Evolutionary conservation across 2,113 vertebrate genomes (phyloP).

Genomic region (Oenanthe melanoleuca): DNA sequence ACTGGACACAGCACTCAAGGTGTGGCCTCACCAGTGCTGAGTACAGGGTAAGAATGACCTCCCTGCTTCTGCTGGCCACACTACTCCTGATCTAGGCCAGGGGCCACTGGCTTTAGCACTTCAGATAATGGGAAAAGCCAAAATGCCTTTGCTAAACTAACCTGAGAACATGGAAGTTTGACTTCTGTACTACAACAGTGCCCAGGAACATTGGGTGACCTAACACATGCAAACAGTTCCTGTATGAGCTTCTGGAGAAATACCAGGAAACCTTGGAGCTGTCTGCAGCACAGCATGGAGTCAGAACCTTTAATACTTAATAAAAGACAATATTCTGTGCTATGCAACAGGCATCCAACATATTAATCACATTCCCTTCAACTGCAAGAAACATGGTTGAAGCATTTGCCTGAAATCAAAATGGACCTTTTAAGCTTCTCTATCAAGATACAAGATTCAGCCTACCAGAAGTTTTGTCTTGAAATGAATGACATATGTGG

Average conservation of each 20-base stretch:
- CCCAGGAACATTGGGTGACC: neutral
- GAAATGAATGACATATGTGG: neutral
- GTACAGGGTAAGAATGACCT: neutral
- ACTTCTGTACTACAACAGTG: neutral
- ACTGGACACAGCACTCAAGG: neutral
- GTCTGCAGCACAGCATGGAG: neutral
- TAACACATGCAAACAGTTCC: neutral
- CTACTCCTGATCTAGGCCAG: accelerated
- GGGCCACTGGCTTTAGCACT: neutral
- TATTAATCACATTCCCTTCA: neutral
- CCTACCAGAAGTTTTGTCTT: neutral
- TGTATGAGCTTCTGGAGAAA: neutral
- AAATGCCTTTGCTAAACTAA: neutral
- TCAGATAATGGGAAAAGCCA: neutral
- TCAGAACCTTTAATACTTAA: neutral
- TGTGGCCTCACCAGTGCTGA: accelerated
- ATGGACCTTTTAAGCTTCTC: neutral
- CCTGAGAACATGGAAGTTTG: neutral
- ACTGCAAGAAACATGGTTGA: neutral
- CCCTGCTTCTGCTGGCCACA: neutral
- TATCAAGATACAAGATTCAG: neutral
- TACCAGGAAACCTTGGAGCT: neutral
- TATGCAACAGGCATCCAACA: neutral
- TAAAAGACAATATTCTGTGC: neutral
- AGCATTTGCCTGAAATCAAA: neutral